These are phyloP conservation scores for Mimumesa dahlbomi DNA, from an alignment of 2,888 invertebrate species.

Conservation along the genomic window DNA sequence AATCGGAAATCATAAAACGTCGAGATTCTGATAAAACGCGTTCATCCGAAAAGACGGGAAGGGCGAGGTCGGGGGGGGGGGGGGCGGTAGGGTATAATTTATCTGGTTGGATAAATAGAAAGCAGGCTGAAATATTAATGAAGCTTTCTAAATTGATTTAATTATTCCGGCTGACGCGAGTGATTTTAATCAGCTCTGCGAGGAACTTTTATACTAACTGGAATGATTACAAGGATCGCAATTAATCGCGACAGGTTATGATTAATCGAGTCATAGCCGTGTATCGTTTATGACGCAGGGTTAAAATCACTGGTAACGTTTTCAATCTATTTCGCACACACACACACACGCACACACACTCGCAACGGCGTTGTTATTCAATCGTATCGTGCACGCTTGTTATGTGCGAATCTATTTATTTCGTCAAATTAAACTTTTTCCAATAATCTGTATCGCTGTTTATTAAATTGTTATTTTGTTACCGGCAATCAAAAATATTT, in stretches of 20 bases:
- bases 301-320: background rate
- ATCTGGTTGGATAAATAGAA: slow-evolving; percentile 7
- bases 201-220: slow-evolving; percentile 30
- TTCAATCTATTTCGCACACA: background rate
- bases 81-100: slow-evolving; percentile 20
- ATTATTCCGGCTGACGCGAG: slow-evolving; percentile 33
- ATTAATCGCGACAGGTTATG: slow-evolving; percentile 37
- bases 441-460: slow-evolving; percentile 9
- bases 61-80: background rate
- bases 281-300: too few relatives aligned
- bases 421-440: slow-evolving; percentile 35
- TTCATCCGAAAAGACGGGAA: slow-evolving; percentile 6
- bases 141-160: slow-evolving; percentile 38
- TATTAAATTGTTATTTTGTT: slow-evolving; percentile 43
- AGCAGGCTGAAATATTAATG: slow-evolving; percentile 22
- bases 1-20: background rate
- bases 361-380: background rate
- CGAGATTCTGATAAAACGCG: background rate
- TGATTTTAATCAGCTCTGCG: slow-evolving; percentile 43
- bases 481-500: slow-evolving; percentile 36
- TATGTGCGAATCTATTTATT: slow-evolving; percentile 15
- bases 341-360: too few relatives aligned
- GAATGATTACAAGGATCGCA: slow-evolving; percentile 38
- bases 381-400: background rate
- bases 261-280: slow-evolving; percentile 39